Evolutionary conservation across 2,113 vertebrate species (phyloP).

Genomic region (Garra rufa): DNA sequence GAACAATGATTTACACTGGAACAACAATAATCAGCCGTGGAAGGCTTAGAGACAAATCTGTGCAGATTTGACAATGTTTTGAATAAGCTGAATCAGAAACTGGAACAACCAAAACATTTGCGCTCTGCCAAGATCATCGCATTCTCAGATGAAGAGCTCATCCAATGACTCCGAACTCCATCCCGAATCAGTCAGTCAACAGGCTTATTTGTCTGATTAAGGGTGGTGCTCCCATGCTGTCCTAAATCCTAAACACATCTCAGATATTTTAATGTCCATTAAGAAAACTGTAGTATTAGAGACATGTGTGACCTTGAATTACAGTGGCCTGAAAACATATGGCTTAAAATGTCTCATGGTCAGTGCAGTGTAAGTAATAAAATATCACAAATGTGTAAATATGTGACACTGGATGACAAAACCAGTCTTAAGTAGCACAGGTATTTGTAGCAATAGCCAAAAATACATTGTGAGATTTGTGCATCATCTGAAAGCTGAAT

Average conservation of each 20-base stretch:
- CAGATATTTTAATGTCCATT: neutral
- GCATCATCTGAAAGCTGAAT: too few species aligned
- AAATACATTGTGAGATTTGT: too few species aligned
- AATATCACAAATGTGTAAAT: neutral
- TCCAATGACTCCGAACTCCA: neutral
- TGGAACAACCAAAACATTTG: conserved; percentile 1
- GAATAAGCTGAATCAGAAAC: conserved; percentile 4
- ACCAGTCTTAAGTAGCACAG: too few species aligned
- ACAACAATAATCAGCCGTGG: neutral
- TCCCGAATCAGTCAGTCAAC: neutral
- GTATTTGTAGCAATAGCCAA: too few species aligned
- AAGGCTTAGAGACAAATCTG: conserved; percentile 16
- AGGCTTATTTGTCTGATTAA: neutral
- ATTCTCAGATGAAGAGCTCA: neutral
- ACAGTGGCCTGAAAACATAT: neutral
- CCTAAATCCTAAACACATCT: neutral
- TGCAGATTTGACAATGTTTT: conserved; percentile 1
- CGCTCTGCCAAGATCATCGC: conserved; percentile 27
- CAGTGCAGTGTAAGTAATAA: neutral
- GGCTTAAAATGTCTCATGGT: neutral
- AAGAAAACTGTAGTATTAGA: neutral
- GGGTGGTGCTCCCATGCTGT: neutral
- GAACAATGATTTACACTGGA: conserved; percentile 11
- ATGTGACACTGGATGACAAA: too few species aligned
- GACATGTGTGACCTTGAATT: neutral